Evolutionary conservation across 2,113 vertebrate genomes (phyloP), one percentile per base, ranked within the genome.

Genomic region (Syngnathus floridae): DNA sequence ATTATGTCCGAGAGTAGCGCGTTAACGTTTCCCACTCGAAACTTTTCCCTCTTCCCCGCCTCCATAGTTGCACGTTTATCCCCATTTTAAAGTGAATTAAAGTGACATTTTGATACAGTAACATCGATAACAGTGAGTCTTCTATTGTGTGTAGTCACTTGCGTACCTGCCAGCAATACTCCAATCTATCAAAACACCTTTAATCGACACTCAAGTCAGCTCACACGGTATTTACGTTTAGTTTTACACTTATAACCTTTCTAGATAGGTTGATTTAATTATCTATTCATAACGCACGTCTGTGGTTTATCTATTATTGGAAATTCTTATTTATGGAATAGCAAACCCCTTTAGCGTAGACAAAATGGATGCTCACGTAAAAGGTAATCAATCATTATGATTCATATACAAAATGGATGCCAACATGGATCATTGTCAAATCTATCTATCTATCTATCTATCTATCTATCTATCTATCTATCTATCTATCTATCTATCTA

Each of bases 291-390:
- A 35, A 56, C 5, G 16, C n/a, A 21, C 19, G n/a, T 19, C 2
- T 36, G 26, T 37, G 3, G 14, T 17, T 59, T 59, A 1, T 37
- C n/a, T 38, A 16, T 38, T 11, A 17, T 21, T n/a, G 19, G 26
- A 54, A 26, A 54, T 22, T 4, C 12, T 12, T 11, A 22, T 54
- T 12, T 54, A 54, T 11, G 26, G 21, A 54, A 54, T 54, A 13
- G 51, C 21, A 54, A 54, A 12, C 51, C 10, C 12, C 22, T 12
- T 54, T 26, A 11, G 51, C 51, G 26, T 4, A 12, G 11, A 26
- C 51, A 54, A 54, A 54, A 54, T 54, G 51, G 51, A 54, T 54
- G 51, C 11, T 54, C n/a, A 54, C 51, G 21, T 54, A 21, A 54
- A 22, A 54, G 26, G 51, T 54, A 54, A 54, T 54, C 21, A 54